Conservation (phyloP, 2,113 vertebrate species). For the Bos taurus region ARS-UCD2.0 NC_037343.1:27873001-27873500, state of each 20-base stretch:
- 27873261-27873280: background rate
- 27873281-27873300: slow-evolving; percentile 25
- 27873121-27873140: background rate
- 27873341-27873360: background rate
- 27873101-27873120: background rate
- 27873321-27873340: background rate
- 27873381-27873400: background rate
- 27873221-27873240: slow-evolving; percentile 52
- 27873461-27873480: background rate
- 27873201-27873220: slow-evolving; percentile 1
- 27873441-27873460: background rate
- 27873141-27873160: background rate
- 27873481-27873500: background rate
- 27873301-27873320: background rate
- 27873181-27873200: background rate
- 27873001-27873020: background rate
- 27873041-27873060: background rate
- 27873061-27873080: background rate
- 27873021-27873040: background rate
- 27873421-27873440: background rate
- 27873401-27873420: fast-evolving
- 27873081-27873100: background rate
- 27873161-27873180: slow-evolving; percentile 48
- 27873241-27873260: background rate
- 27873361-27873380: background rate